These are phyloP conservation scores for Phoxinus dragarum DNA, from an alignment of 2,797 vertebrate genomes.

Conservation along the genomic window DNA sequence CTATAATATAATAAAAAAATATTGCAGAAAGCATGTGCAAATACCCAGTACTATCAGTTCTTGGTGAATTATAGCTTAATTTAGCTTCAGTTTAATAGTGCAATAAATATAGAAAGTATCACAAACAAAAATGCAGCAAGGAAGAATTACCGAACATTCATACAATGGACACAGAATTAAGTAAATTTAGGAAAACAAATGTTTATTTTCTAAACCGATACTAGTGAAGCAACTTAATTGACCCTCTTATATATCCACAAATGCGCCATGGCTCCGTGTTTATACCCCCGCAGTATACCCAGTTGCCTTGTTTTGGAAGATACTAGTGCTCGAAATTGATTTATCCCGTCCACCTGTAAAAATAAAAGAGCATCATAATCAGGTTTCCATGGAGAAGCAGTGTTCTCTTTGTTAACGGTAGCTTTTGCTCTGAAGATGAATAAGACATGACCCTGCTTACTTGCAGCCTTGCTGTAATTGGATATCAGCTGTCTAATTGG, in stretches of 20 bases:
- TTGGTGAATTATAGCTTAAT: not conserved
- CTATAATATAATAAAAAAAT: not conserved
- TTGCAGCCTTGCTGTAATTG: constrained; percentile 50
- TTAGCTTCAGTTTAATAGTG: not conserved
- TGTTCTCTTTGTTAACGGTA: constrained; percentile 7
- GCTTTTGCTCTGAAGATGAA: constrained; percentile 44
- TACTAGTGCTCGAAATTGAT: not conserved
- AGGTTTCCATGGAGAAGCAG: constrained; percentile 19
- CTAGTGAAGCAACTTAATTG: too few species aligned
- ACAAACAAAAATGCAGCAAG: not conserved
- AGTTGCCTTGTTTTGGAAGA: not conserved
- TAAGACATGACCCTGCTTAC: constrained; percentile 48
- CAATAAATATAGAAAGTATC: not conserved
- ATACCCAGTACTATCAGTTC: too few species aligned
- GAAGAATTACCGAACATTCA: not conserved
- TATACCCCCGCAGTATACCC: not conserved
- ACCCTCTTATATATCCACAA: not conserved
- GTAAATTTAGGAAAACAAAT: not conserved
- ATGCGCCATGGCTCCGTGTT: not conserved
- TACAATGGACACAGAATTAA: not conserved
- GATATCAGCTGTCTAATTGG: constrained; percentile 52
- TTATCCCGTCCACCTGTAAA: not conserved
- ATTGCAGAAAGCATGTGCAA: not conserved
- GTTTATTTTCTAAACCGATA: not conserved
- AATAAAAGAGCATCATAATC: constrained; percentile 4